Base-by-base conservation (phyloP, 2,797 vertebrate species). In the Hipposideros larvatus region DNA sequence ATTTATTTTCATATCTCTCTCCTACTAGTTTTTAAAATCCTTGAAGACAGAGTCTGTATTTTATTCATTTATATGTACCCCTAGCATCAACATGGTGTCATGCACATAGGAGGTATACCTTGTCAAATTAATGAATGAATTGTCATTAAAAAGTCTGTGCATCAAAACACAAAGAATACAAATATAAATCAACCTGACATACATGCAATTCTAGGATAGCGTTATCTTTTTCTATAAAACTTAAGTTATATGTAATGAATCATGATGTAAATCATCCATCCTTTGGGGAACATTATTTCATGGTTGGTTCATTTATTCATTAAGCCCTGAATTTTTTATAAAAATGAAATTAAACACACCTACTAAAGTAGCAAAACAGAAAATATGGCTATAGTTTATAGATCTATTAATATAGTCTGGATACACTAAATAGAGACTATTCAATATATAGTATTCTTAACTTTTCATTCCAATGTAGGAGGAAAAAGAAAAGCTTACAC, bases 101-200 rank as follows among this genome's bases (percentile, higher is more conserved):
- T 73, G 41, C 28, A 71, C 22, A 48, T 21, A 73, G 46, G 24
- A 95, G 80, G 74, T 59, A 91, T 37, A 63, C 24, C 46, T 77
- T 92, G 84, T 92, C 93, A 97, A 82, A 78, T 91, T 96, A 97
- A 96, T 85, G 79, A 95, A 95, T 94, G 73, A 90, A 95, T 94
- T 95, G 65, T 26, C 66, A 90, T 96, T 95, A 93, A 94, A 95
- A 90, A 28, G 18, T 37, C 31, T 94, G 31, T 79, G 9, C 77
- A 93, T 93, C 89, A 94, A 95, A 97, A 91, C 24, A 94, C 66
- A 95, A 75, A 95, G 79, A 94, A 91, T 41, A 85, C 55, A 73
- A 96, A 94, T 77, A 93, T 96, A 92, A 95, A 97, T 94, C 80
- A 97, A 78, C 1, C 65, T 96, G 94, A 88, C 84, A 92, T 15